Percentiles rank a stretch among this genome's conserved stretches.
These are phyloP conservation scores for Poliocrania exsul DNA, from an alignment of 2,797 vertebrate genomes.

Conservation along the genomic window DNA sequence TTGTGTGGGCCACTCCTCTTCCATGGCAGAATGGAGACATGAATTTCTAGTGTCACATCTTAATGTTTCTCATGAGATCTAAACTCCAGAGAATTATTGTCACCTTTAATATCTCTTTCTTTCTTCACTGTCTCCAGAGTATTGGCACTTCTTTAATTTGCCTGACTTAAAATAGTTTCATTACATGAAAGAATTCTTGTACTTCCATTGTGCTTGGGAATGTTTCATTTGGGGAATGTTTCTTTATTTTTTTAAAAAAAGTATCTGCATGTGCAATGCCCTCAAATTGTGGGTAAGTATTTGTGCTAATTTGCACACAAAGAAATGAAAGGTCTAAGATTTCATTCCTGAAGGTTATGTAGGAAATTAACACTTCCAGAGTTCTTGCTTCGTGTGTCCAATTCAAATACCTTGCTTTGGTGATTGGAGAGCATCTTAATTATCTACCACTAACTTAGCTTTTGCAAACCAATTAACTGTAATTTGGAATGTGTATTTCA, in stretches of 20 bases:
- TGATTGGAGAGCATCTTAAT: neutral
- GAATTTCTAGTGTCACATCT: neutral
- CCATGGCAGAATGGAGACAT: neutral
- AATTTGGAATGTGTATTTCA: neutral
- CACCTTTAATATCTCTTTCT: neutral
- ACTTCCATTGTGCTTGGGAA: neutral
- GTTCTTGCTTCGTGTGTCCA: neutral
- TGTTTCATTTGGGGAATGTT: neutral
- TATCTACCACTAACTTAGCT: neutral
- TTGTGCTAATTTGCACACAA: neutral
- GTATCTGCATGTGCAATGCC: neutral
- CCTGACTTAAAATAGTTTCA: neutral
- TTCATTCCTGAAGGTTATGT: neutral
- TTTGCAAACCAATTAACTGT: slow-evolving; percentile 13
- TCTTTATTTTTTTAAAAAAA: fast-evolving
- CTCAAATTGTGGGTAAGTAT: neutral
- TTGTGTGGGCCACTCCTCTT: neutral
- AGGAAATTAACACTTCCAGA: neutral
- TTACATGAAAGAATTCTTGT: neutral
- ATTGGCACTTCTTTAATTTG: neutral
- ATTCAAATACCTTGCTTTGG: neutral
- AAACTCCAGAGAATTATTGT: neutral
- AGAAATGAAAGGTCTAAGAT: neutral
- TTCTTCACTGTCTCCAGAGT: neutral
- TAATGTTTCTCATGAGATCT: neutral